Conservation (phyloP, 2,113 vertebrate genomes). For the Campylomormyrus tamandua region DNA sequence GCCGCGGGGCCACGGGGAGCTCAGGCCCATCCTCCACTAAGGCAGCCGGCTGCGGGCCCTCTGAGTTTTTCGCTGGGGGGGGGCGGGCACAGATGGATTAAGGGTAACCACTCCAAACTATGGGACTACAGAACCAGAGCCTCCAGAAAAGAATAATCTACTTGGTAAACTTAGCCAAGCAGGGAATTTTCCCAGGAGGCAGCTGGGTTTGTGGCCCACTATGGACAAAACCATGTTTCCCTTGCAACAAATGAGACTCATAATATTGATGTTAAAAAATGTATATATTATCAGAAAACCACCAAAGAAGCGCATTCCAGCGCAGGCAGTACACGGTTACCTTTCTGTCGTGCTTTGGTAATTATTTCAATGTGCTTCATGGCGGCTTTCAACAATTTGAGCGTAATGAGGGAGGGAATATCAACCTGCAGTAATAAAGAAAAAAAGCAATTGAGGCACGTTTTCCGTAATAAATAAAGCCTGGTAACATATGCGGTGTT, state of each 20-base stretch:
- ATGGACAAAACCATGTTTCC: not conserved
- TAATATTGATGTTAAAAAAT: not conserved
- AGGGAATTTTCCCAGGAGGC: not conserved
- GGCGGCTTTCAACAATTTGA: constrained; percentile 87
- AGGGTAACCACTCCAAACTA: not conserved
- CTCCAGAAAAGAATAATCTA: not conserved
- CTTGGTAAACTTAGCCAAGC: not conserved
- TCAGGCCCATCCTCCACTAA: constrained; percentile 92
- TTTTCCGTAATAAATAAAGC: not conserved
- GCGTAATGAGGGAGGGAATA: constrained; percentile 81
- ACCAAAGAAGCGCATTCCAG: not conserved
- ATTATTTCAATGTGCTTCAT: constrained; percentile 97
- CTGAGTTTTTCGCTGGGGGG: constrained; percentile 73
- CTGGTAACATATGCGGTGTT: not conserved
- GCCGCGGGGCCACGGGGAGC: constrained; percentile 85
- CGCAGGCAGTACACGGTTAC: constrained; percentile 49
- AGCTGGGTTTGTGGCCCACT: not conserved
- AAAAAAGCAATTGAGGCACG: not conserved
- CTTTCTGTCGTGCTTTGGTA: constrained; percentile 88
- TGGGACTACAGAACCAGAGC: not conserved
- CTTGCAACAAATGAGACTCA: not conserved
- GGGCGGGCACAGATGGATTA: not conserved
- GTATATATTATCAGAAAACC: not conserved
- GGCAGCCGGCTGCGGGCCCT: constrained; percentile 84
- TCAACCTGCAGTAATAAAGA: constrained; percentile 66